Base-by-base conservation (phyloP, 35 echinoderm and acorn worm genomes). In the Diadema setosum region DNA sequence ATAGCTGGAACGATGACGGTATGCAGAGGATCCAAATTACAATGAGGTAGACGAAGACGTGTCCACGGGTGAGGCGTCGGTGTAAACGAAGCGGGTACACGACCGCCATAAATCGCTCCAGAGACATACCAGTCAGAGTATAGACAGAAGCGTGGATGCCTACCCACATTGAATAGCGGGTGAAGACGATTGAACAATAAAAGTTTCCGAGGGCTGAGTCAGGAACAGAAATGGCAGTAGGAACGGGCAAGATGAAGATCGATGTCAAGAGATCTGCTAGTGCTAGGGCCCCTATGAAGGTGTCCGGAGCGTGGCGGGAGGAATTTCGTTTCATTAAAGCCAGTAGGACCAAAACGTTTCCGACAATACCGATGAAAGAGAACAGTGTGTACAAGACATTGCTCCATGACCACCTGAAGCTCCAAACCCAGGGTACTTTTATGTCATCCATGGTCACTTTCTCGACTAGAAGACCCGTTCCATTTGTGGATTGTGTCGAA, bases 21-120 rank as follows among this genome's bases (percentile, higher is more conserved):
- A n/a, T n/a, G n/a, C n/a, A n/a, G n/a, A n/a, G n/a, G n/a, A n/a
- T n/a, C n/a, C n/a, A n/a, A n/a, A n/a, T n/a, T n/a, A n/a, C n/a
- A n/a, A n/a, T n/a, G n/a, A n/a, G n/a, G n/a, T n/a, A n/a, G n/a
- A n/a, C n/a, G n/a, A n/a, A n/a, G n/a, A n/a, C n/a, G n/a, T n/a
- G n/a, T n/a, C n/a, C n/a, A n/a, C n/a, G n/a, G n/a, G n/a, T n/a
- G n/a, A n/a, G n/a, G n/a, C n/a, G n/a, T 58, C 63, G 57, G 14
- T 87, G 46, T 24, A 84, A 85, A 3, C 36, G 76, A 2, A 90
- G 80, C 42, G 92, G 92, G 52, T 75, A 84, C 20, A 94, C 84
- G n/a, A 94, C 87, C 11, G 92, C 92, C 3, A 94, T 75, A n/a
- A 85, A 94, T 40, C 92, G 74, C 33, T 94, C 92, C 12, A 94